Evolutionary conservation across 2,797 vertebrate species (phyloP).

Genomic region (Amphiprion clarkii): DNA sequence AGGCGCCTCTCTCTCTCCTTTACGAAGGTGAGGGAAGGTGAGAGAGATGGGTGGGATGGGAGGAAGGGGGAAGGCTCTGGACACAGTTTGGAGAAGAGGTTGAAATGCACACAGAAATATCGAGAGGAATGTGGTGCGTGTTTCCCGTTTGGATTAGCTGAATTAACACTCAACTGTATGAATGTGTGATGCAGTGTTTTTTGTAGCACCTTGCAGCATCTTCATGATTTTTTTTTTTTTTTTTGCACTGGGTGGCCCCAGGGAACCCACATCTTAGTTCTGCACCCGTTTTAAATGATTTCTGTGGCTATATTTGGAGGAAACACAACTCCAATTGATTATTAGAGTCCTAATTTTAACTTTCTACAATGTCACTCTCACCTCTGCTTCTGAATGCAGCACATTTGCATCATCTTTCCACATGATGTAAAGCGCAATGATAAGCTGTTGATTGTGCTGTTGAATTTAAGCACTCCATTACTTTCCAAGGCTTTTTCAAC

Average conservation of each 20-base stretch:
- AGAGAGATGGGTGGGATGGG: too few relatives aligned
- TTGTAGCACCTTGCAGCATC: conserved; percentile 5
- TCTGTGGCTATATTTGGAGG: conserved; percentile 13
- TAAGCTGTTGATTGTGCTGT: too few relatives aligned
- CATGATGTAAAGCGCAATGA: too few relatives aligned
- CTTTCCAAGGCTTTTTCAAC: too few relatives aligned
- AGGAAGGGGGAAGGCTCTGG: background rate
- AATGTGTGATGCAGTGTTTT: background rate
- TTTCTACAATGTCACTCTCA: conserved; percentile 3
- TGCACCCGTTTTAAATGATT: conserved; percentile 7
- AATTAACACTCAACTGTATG: conserved; percentile 26
- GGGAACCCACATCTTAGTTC: too few relatives aligned
- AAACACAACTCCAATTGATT: background rate
- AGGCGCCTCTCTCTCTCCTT: conserved; percentile 47
- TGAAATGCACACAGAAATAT: background rate
- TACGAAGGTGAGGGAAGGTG: conserved; percentile 42
- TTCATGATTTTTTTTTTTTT: too few relatives aligned
- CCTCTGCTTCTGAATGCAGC: conserved; percentile 12
- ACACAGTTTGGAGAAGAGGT: background rate
- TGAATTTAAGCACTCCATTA: too few relatives aligned
- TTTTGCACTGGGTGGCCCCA: background rate
- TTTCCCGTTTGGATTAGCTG: conserved; percentile 6
- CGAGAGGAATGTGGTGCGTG: conserved; percentile 8
- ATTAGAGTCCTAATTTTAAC: background rate
- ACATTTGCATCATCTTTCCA: too few relatives aligned